A percentile compares a stretch with the other conserved stretches of the same genome.
These are phyloP conservation scores for Strix uralensis DNA, from an alignment of 2,113 vertebrate genomes.

Conservation along the genomic window DNA sequence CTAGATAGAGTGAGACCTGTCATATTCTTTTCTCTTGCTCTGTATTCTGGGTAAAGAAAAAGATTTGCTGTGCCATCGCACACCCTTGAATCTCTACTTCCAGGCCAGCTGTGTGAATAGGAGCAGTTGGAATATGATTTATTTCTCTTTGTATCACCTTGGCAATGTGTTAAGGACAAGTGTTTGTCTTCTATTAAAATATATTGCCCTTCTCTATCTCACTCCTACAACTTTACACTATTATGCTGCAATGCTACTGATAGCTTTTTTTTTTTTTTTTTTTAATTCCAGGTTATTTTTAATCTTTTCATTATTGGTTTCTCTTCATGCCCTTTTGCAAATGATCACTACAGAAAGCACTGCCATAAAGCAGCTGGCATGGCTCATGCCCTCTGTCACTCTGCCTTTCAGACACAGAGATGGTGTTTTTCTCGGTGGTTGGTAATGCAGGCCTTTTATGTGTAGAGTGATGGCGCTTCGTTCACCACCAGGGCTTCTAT, in stretches of 20 bases:
- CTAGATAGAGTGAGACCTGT: background rate
- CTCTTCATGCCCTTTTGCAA: background rate
- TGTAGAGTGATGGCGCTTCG: background rate
- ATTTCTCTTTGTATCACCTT: background rate
- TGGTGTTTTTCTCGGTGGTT: background rate
- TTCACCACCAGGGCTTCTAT: background rate
- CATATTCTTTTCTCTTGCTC: background rate
- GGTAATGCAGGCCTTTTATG: background rate
- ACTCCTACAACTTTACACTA: background rate
- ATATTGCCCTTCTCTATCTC: background rate
- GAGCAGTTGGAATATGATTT: background rate
- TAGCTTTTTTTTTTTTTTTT: too few species aligned
- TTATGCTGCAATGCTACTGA: background rate
- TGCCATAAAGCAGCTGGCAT: background rate
- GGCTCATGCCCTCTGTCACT: background rate
- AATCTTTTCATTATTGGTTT: background rate
- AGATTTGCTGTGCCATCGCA: background rate
- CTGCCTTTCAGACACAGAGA: background rate
- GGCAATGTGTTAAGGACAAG: background rate
- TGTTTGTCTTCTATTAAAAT: background rate
- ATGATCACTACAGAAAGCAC: background rate
- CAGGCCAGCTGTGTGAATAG: background rate
- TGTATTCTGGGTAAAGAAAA: background rate
- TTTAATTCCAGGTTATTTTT: background rate
- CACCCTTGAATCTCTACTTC: background rate